A percentile compares a stretch with the other conserved stretches of the same genome.
phyloP scores from a whole-genome alignment of 2,888 invertebrate genomes.

The Deilephila elpenor region DNA sequence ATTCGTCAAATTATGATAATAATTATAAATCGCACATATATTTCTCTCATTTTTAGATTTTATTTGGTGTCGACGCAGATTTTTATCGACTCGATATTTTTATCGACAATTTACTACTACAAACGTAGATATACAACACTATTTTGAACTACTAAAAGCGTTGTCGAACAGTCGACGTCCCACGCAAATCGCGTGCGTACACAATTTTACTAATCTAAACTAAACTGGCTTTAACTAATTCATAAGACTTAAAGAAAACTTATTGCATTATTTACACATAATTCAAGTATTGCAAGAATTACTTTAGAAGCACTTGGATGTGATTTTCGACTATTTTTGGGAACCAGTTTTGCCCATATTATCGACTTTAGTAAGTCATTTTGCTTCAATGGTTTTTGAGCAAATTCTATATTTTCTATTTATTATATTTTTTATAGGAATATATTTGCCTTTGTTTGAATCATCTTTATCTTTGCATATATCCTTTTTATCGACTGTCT shows the following conservation, averaged over 20 bases:
- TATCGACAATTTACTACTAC: background rate
- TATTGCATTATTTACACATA: constrained; percentile 25
- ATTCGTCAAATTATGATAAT: too few relatives aligned
- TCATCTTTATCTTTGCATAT: too few relatives aligned
- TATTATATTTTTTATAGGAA: too few relatives aligned
- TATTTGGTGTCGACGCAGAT: too few relatives aligned
- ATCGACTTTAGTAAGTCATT: background rate
- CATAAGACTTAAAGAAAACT: constrained; percentile 22
- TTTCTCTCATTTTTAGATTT: too few relatives aligned
- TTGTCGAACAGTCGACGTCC: background rate
- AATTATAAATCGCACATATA: too few relatives aligned
- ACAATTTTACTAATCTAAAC: constrained; percentile 21
- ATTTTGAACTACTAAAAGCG: constrained; percentile 1
- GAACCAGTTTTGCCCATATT: background rate
- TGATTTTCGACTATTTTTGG: background rate
- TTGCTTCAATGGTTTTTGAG: background rate
- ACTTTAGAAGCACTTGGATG: constrained; percentile 28
- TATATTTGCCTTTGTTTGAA: too few relatives aligned
- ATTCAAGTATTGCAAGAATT: constrained; percentile 9
- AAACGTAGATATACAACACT: background rate
- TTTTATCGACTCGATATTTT: background rate
- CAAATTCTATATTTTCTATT: background rate
- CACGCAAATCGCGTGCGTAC: background rate
- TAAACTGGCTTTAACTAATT: constrained; percentile 2
- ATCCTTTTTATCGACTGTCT: too few relatives aligned